Evolutionary conservation across 2,113 vertebrate genomes (phyloP).

Genomic region (Anseranas semipalmata): DNA sequence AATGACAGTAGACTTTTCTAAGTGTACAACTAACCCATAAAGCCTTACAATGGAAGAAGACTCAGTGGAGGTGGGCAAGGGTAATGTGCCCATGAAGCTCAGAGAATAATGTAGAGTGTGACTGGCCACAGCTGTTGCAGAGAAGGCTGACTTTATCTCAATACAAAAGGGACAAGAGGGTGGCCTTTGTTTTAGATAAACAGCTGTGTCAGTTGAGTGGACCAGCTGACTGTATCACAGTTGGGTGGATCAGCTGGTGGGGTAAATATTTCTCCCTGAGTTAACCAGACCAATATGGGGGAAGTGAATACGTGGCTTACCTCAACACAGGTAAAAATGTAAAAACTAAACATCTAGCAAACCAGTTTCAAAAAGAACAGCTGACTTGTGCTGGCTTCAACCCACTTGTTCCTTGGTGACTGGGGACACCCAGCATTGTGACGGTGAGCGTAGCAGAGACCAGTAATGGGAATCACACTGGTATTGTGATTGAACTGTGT

Average conservation of each 20-base stretch:
- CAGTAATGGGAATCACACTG: background rate
- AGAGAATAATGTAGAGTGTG: background rate
- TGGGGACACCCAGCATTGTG: background rate
- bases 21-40: background rate
- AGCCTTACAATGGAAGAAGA: background rate
- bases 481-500: background rate
- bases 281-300: background rate
- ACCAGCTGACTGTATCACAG: background rate
- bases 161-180: background rate
- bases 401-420: background rate
- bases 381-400: background rate
- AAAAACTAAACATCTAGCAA: background rate
- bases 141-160: background rate
- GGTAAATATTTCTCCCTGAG: background rate
- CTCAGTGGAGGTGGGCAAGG: background rate
- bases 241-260: background rate
- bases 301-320: background rate
- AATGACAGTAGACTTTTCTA: background rate
- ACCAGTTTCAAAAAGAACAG: background rate
- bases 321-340: background rate
- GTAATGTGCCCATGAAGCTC: background rate
- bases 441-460: background rate
- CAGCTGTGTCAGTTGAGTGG: background rate
- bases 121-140: background rate
- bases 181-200: background rate